Evolutionary conservation across 2,113 vertebrate genomes (phyloP), one percentile per base, ranked within the genome.

Genomic region (Alexandromys fortis): DNA sequence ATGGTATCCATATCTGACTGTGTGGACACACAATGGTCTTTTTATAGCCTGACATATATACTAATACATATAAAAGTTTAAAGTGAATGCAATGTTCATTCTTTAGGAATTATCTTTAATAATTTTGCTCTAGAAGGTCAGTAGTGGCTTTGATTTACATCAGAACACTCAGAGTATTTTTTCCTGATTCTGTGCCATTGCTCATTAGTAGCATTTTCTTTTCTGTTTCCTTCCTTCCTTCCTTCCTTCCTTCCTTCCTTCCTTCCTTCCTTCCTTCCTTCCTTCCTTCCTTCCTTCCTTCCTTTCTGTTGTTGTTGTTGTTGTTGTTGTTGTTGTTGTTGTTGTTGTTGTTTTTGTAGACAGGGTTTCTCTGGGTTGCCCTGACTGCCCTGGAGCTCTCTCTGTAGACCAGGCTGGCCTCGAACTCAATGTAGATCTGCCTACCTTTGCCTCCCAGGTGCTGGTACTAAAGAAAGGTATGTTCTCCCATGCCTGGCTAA

Each of bases 91-190:
- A 55, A 22, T 65, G 77, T 91, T 93, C 14, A 17, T 92, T 94
- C 3, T 92, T 79, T 19, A 42, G 45, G 86, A 86, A 73, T 38
- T 89, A 14, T 22, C 45, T 75, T 72, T 86, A 47, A 76, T 78
- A 26, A 92, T n/a, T 49, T 77, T 10, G 86, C 35, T 45, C 73
- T 13, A 58, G 67, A 65, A 70, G 30, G n/a, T 85, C 33, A 61
- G 63, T 67, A 76, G n/a, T 94, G 28, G 30, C 76, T 93, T 70
- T 83, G 13, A 86, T 92, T 95, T 89, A 65, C 30, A 10, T 45
- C 13, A 67, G 82, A 85, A 65, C 9, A 65, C n/a, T 63, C 3
- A 30, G 24, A 13, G 24, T 42, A 61, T 63, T 12, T 85, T 38
- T 28, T 83, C n/a, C 24, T 30, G 13, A 83, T 38, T 42, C 4